Conservation (phyloP, 2,113 vertebrate genomes). For the Anthoscopus minutus region DNA sequence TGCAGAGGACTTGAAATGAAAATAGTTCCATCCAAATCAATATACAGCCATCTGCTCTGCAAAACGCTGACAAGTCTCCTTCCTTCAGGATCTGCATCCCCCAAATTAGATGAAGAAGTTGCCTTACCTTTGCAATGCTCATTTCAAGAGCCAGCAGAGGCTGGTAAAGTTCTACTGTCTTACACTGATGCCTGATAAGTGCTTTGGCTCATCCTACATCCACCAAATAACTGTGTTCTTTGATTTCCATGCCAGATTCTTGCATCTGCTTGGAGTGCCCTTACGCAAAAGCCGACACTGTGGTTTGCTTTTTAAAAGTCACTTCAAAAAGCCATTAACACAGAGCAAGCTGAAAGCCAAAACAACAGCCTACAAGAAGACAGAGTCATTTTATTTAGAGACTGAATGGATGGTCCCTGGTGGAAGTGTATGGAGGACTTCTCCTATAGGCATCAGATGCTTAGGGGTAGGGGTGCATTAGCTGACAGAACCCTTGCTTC, state of each 20-base stretch:
- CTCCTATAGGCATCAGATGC: accelerated
- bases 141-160: not conserved
- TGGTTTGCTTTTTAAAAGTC: not conserved
- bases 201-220: not conserved
- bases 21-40: not conserved
- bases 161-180: not conserved
- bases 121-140: not conserved
- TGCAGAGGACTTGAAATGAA: not conserved
- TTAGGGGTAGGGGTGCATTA: not conserved
- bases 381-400: not conserved
- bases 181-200: not conserved
- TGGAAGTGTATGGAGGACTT: not conserved
- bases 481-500: not conserved
- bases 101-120: not conserved
- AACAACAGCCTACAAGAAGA: not conserved
- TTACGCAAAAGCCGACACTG: not conserved
- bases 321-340: not conserved
- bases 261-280: not conserved
- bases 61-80: not conserved
- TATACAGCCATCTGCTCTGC: not conserved
- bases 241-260: not conserved
- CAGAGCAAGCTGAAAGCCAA: not conserved
- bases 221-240: not conserved
- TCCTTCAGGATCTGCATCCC: not conserved
- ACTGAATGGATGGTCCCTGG: not conserved